Base-by-base conservation (phyloP, 1,140 invertebrate genomes). In the Orchesella cincta region DNA sequence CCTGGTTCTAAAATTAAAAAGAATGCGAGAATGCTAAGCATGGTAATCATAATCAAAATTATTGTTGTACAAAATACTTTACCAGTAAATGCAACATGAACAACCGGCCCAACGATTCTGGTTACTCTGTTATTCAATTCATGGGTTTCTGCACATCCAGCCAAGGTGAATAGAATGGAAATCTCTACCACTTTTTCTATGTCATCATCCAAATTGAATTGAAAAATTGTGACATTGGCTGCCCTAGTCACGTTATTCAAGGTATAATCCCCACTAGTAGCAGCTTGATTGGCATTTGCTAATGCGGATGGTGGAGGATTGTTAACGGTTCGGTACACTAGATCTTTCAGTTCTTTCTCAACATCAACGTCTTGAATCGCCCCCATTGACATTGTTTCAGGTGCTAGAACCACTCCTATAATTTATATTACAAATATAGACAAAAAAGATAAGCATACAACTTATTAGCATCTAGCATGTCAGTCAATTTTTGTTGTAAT, bases 21-120 rank as follows among this genome's bases (percentile, higher is more conserved):
- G 29, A 26, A 28, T 34, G 46, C 77, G 73, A 67, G 20, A 34
- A 36, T 39, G 34, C 39, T 31, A 73, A 73, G 2, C 2, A 46
- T 28, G 23, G 23, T 64, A 73, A 73, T 73, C 16, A 36, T 20
- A 2, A 46, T 73, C 14, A 73, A 73, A 36, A 71, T 71, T 28
- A 71, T 36, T 73, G 8, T 23, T 29, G 3, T 8, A 23, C 23
- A 64, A 12, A 31, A 5, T 64, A 64, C 29, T 0, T 52, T 76
- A 80, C 81, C 77, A 28, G 81, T 82, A 20, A 82, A 35, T 3
- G 81, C 81, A 26, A 82, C 72, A 72, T 82, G 81, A 8, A 75
- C 73, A 39, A 80, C 34, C 23, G 73, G 64, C 1, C 76, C 78
- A 71, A 70, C 78, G 0, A 1, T 12, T 2, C 31, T 46, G 14